These are phyloP conservation scores for Drosophila yooni DNA, from an alignment of 2,888 invertebrate genomes.

Conservation along the genomic window DNA sequence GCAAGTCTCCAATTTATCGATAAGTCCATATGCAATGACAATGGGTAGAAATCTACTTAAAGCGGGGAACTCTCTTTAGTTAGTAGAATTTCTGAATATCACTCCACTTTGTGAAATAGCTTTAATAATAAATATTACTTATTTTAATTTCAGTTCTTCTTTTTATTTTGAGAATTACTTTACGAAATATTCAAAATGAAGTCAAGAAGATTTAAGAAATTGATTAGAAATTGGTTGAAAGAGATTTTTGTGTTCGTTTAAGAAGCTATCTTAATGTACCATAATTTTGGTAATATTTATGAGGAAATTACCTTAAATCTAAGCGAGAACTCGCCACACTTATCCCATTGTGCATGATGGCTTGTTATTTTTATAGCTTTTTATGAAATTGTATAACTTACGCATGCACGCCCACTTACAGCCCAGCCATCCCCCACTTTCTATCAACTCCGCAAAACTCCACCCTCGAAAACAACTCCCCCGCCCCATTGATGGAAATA, in stretches of 20 bases:
- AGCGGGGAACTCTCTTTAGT: neutral
- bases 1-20: constrained; percentile 27
- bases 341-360: constrained; percentile 49
- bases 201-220: too few species aligned
- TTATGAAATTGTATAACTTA: constrained; percentile 71
- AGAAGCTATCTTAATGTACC: neutral
- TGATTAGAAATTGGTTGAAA: neutral
- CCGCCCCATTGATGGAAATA: constrained; percentile 54
- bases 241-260: neutral
- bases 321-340: constrained; percentile 2
- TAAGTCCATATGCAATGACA: constrained; percentile 24
- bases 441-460: neutral
- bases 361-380: constrained; percentile 64
- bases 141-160: neutral
- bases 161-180: neutral
- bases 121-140: neutral
- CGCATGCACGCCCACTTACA: constrained; percentile 47
- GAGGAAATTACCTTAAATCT: constrained; percentile 28
- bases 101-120: neutral
- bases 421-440: constrained; percentile 20
- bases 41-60: neutral
- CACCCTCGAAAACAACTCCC: constrained; percentile 11
- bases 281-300: neutral
- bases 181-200: too few species aligned
- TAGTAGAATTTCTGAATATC: neutral